Conservation (phyloP, 2,113 vertebrate genomes). For the Gnathonemus longibarbis region DNA sequence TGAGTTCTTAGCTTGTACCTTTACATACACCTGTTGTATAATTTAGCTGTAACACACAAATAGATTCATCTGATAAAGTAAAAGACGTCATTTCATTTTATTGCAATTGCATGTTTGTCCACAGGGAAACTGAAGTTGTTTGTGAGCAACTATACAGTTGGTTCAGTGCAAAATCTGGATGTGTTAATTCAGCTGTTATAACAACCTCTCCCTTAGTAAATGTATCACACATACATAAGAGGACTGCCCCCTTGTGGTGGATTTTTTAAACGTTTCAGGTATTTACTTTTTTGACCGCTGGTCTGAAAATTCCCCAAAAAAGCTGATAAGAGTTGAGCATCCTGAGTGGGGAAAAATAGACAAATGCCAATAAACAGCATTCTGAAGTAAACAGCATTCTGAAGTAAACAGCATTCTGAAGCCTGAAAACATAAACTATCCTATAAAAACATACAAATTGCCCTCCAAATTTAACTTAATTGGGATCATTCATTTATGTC, state of each 20-base stretch:
- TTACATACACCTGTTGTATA: conserved; percentile 20
- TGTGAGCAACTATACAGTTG: not conserved
- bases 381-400: too few relatives aligned
- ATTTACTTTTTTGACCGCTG: not conserved
- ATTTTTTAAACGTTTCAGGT: not conserved
- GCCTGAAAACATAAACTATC: not conserved
- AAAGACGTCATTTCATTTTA: not conserved
- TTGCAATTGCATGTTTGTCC: not conserved
- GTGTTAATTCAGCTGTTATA: not conserved
- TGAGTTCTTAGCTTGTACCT: not conserved
- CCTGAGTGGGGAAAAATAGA: not conserved
- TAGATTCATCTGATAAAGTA: not conserved
- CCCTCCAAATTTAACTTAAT: not conserved
- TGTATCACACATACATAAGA: not conserved
- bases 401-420: not conserved
- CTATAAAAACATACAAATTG: not conserved
- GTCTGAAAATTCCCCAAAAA: not conserved
- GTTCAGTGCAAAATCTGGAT: not conserved
- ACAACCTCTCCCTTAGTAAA: not conserved
- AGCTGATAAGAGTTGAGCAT: not conserved
- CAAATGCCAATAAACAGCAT: not conserved
- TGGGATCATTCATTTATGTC: not conserved
- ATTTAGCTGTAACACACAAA: not conserved
- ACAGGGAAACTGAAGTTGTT: not conserved
- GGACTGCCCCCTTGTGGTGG: conserved; percentile 2